Evolutionary conservation across 2,888 invertebrate species (phyloP), one percentile per base, ranked within the genome.

Genomic region (Villa cingulata): DNA sequence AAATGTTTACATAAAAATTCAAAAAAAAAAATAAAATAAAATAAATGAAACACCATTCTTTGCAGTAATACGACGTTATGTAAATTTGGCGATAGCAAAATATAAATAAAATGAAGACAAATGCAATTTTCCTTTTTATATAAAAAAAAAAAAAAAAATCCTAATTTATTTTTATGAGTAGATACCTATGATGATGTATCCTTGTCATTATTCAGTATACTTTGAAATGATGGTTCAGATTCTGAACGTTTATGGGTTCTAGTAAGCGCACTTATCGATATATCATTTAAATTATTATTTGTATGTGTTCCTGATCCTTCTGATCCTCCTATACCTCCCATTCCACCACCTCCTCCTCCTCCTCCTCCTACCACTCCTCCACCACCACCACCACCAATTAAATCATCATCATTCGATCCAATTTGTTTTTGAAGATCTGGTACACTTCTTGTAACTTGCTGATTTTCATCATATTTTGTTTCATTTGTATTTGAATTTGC

Each of bases 231-330:
- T 6, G 69, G 69, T 46, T 70, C 69, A 1, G 68, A 68, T 46
- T 70, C 69, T 3, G 70, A 70, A 9, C 70, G 63, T 47, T 66
- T 68, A 50, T 70, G 69, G 7, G 66, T 66, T 43, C 69, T 62
- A 16, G 36, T 46, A 7, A 43, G 17, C 2, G n/a, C 23, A 32
- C 6, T 59, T 59, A 1, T 56, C 51, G 41, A 57, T 41, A 37
- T 53, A 49, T 10, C 57, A 55, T 12, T 57, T 56, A 18, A 49
- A 53, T 2, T 56, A 55, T 15, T 59, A 58, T 27, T 41, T n/a
- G n/a, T n/a, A n/a, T n/a, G n/a, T n/a, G n/a, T n/a, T n/a, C n/a
- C n/a, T n/a, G n/a, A n/a, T 36, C 1, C 51, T 45, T 3, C n/a
- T 20, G 10, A 41, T 57, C 41, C 34, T 58, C 55, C 2, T 41